Evolutionary conservation across 1,140 invertebrate genomes (phyloP).

Genomic region (Lepidurus couesii): DNA sequence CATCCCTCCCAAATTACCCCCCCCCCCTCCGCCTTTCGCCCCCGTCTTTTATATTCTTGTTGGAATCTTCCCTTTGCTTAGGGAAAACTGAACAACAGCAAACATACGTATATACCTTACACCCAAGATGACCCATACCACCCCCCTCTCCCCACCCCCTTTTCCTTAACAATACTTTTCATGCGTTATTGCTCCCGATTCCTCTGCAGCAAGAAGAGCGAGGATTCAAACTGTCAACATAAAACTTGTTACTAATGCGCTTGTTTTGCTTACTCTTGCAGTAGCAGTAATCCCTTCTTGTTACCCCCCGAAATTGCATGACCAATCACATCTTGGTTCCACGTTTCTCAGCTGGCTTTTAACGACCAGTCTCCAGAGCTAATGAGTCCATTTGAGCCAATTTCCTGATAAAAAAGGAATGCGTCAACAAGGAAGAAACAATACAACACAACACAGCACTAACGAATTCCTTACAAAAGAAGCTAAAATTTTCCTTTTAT

Average conservation of each 20-base stretch:
- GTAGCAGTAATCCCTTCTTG: neutral
- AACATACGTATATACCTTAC: neutral
- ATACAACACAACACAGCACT: neutral
- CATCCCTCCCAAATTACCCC: neutral
- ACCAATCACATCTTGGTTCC: neutral
- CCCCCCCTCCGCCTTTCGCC: conserved; percentile 1
- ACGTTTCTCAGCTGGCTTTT: neutral
- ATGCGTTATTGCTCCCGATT: neutral
- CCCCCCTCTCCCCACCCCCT: neutral
- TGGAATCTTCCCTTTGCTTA: conserved; percentile 15
- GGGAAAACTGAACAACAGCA: neutral
- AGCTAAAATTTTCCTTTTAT: neutral
- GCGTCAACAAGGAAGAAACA: neutral
- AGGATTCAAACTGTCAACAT: conserved; percentile 13
- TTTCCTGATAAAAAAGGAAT: neutral
- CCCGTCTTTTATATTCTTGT: conserved; percentile 22
- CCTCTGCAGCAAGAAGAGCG: neutral
- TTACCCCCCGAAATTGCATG: neutral
- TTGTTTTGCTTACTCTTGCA: neutral
- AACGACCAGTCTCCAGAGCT: too few relatives aligned
- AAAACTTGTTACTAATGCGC: conserved; percentile 6
- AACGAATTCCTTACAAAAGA: neutral
- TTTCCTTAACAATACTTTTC: neutral
- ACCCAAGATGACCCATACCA: neutral
- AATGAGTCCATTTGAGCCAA: neutral